phyloP scores from a whole-genome alignment of 2,113 vertebrate species.

The Chamaea fasciata region DNA sequence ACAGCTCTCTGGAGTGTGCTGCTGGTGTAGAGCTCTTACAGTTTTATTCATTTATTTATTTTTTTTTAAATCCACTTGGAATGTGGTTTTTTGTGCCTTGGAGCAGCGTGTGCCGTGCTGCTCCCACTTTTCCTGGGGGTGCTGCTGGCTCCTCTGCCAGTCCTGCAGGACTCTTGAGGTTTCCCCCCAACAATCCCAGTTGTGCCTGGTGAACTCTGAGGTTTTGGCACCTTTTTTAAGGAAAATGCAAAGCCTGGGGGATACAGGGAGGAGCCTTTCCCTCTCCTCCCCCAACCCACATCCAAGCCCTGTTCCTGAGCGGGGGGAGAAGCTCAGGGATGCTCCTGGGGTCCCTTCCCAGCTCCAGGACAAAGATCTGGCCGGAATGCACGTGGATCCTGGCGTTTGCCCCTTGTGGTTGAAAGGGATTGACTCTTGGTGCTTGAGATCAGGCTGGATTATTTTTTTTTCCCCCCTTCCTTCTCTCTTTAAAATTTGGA shows the following conservation, averaged over 20 bases:
- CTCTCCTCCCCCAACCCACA: neutral
- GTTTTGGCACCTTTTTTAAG: neutral
- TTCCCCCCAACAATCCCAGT: neutral
- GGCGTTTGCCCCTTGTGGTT: neutral
- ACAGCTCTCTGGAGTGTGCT: neutral
- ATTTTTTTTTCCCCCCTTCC: too few relatives aligned
- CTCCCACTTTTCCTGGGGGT: neutral
- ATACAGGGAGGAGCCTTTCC: neutral
- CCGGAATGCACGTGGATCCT: neutral
- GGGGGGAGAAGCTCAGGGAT: neutral
- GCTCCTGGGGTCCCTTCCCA: neutral
- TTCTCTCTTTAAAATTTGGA: neutral
- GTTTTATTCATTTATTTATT: neutral
- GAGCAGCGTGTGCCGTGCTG: neutral
- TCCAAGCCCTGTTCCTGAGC: neutral
- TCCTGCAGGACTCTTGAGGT: neutral
- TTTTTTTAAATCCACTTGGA: too few relatives aligned
- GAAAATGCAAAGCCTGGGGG: neutral
- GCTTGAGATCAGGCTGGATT: neutral
- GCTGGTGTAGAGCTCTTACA: accelerated
- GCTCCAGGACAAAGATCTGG: neutral
- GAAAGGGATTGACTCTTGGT: neutral
- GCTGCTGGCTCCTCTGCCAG: neutral
- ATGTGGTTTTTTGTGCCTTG: neutral
- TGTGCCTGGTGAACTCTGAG: neutral